Evolutionary conservation across 2,888 invertebrate species (phyloP), one percentile per base, ranked within the genome.

Genomic region (Orchesella flavescens): DNA sequence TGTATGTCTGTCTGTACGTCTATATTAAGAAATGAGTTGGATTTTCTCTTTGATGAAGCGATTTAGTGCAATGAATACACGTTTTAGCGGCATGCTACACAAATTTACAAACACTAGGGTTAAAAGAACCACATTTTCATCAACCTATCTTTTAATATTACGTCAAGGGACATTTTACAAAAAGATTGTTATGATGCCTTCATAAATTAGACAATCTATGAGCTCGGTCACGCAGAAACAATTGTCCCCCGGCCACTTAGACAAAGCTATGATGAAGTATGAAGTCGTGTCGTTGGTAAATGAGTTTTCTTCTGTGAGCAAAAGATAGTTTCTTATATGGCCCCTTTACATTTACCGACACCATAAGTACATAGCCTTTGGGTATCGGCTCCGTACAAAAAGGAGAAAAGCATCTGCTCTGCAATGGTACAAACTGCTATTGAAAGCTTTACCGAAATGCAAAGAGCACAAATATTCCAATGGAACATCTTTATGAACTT

Each of bases 211-310:
- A 34, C 2, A 34, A 34, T 34, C 34, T 23, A 19, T 24, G 43
- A 69, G 75, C 34, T 81, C 75, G 74, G 74, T 75, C 74, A 81
- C 61, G 68, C 74, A 81, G 61, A 81, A 81, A 69, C 69, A 21
- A 81, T 68, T 74, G 15, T 74, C 81, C 63, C n/a, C 7, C 21
- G 61, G 75, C 74, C 57, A 17, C 49, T 57, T 68, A 49, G 63
- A 43, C 19, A 68, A 49, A 66, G 66, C 23, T 12, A 66, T 19
- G 66, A 17, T 12, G 59, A 57, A 69, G 68, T 68, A 23, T 17
- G 44, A 77, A 68, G 46, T 79, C 59, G 15, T 73, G 43, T 73
- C 72, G 65, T 65, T 49, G 43, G 24, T 17, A 66, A 53, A 53
- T 72, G 57, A 34, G 34, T 71, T 61, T 49, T 65, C 57, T 61